Evolutionary conservation across 2,888 invertebrate genomes (phyloP).

Genomic region (Caenorhabditis parvicauda): DNA sequence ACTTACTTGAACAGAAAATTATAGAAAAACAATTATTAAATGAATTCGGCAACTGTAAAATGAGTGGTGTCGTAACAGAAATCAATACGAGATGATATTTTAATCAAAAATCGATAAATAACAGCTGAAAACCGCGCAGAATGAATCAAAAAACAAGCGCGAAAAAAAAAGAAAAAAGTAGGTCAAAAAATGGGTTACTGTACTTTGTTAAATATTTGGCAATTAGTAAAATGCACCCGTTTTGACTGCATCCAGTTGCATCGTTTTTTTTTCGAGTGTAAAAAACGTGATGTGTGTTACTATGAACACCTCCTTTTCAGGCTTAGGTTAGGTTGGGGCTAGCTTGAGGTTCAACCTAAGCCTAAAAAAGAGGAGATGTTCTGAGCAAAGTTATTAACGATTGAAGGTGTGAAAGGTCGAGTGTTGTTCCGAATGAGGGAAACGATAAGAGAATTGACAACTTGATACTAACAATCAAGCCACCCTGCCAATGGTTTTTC

Average conservation of each 20-base stretch:
- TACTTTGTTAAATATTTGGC: too few relatives aligned
- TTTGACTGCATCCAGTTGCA: background rate
- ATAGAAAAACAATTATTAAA: background rate
- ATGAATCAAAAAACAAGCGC: background rate
- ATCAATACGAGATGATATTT: background rate
- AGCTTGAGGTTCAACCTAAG: too few relatives aligned
- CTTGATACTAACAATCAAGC: too few relatives aligned
- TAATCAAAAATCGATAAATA: background rate
- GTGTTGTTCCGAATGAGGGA: too few relatives aligned
- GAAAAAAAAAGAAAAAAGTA: background rate
- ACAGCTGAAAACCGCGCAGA: background rate
- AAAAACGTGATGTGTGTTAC: too few relatives aligned
- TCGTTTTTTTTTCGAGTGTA: background rate
- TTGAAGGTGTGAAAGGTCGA: too few relatives aligned
- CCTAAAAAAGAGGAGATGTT: too few relatives aligned
- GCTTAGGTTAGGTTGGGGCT: too few relatives aligned
- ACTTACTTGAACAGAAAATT: slow-evolving; percentile 11
- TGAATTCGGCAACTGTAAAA: slow-evolving; percentile 5
- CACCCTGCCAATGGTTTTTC: too few relatives aligned
- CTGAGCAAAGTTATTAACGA: too few relatives aligned
- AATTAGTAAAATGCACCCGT: background rate
- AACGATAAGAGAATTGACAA: too few relatives aligned
- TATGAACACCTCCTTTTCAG: too few relatives aligned
- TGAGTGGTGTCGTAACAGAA: background rate
- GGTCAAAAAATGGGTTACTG: background rate